These are phyloP conservation scores for Leptatherina wallacei DNA, from an alignment of 2,797 vertebrate species.

Conservation along the genomic window DNA sequence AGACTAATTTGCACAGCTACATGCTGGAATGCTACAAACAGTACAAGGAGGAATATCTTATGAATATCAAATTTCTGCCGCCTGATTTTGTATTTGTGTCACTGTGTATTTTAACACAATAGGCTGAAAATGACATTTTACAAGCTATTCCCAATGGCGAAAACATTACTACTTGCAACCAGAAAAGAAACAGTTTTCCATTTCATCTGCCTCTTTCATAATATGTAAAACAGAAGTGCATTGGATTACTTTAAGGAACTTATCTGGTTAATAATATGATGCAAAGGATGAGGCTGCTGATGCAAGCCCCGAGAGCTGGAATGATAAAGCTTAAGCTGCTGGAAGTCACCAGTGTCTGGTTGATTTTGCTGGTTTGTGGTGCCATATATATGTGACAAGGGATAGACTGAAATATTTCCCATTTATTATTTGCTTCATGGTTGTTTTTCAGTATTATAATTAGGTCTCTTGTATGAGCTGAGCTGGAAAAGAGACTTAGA, in stretches of 20 bases:
- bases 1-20: background rate
- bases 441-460: slow-evolving; percentile 12
- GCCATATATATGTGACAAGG: slow-evolving; percentile 3
- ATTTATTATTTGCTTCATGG: slow-evolving; percentile 9
- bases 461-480: background rate
- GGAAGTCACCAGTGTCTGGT: slow-evolving; percentile 6
- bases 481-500: background rate
- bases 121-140: background rate
- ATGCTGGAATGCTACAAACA: background rate
- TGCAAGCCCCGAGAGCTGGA: slow-evolving; percentile 21
- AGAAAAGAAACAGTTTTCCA: background rate
- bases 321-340: slow-evolving; percentile 41
- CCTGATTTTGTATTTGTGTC: background rate
- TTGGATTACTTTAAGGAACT: slow-evolving; percentile 31
- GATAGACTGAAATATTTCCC: background rate
- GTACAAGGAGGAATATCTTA: background rate
- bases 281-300: slow-evolving; percentile 20
- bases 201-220: slow-evolving; percentile 13
- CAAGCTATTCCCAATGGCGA: background rate
- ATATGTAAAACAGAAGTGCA: slow-evolving; percentile 9
- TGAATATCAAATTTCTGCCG: background rate
- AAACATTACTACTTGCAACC: background rate
- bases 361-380: slow-evolving; percentile 9
- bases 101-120: background rate
- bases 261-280: slow-evolving; percentile 25